Evolutionary conservation across 2,113 vertebrate genomes (phyloP).

Genomic region (Chlorodrepanis virens): DNA sequence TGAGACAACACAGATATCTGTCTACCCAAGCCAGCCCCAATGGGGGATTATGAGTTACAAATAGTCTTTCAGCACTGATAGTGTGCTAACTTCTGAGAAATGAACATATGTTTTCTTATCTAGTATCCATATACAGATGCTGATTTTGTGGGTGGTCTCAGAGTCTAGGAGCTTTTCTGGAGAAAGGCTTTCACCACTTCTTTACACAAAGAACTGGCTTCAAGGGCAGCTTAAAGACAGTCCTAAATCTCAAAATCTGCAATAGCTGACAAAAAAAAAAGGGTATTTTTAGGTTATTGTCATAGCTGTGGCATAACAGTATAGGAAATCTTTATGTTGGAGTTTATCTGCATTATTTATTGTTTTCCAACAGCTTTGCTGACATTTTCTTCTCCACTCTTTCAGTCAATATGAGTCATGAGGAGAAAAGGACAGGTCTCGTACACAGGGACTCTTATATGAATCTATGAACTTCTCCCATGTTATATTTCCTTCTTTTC

Average conservation of each 20-base stretch:
- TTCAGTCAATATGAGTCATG: background rate
- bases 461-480: background rate
- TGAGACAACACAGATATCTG: background rate
- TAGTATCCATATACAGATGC: background rate
- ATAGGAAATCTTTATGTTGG: slow-evolving; percentile 9
- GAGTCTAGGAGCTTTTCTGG: background rate
- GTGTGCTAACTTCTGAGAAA: background rate
- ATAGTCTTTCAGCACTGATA: background rate
- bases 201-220: background rate
- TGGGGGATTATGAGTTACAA: background rate
- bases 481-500: background rate
- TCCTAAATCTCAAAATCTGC: background rate
- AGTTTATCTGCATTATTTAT: background rate
- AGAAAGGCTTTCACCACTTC: background rate
- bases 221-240: background rate
- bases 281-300: background rate
- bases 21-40: background rate
- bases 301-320: background rate
- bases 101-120: background rate
- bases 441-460: background rate
- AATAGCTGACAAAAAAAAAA: background rate
- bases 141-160: background rate
- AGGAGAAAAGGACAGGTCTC: background rate
- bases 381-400: background rate
- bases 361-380: background rate